Conservation (phyloP, 1,140 invertebrate species). For the Bombus pyrosoma region DNA sequence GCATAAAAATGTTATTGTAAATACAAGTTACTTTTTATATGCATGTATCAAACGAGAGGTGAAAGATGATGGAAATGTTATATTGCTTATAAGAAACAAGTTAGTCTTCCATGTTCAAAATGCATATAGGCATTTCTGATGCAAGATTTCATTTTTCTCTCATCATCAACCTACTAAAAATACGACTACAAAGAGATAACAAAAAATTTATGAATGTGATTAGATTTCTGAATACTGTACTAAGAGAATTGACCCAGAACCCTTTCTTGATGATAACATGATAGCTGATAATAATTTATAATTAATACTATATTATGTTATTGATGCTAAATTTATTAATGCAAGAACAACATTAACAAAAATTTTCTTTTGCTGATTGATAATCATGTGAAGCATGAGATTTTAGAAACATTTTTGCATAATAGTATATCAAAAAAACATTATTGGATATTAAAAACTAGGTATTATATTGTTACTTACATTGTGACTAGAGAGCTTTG, state of each 20-base stretch:
- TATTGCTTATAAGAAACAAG: background rate
- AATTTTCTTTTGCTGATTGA: too few species aligned
- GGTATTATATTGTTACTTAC: constrained; percentile 80
- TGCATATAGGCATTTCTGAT: constrained; percentile 55
- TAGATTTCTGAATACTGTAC: constrained; percentile 37
- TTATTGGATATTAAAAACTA: background rate
- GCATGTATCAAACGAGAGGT: background rate
- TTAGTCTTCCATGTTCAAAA: constrained; percentile 13
- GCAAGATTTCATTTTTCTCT: constrained; percentile 61
- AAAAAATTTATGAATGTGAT: constrained; percentile 52
- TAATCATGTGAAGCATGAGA: background rate
- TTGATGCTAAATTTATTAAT: background rate
- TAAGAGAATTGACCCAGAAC: constrained; percentile 46
- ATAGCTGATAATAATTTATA: constrained; percentile 36
- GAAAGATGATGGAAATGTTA: constrained; percentile 1
- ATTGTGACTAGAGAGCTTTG: constrained; percentile 85
- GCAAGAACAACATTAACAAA: background rate
- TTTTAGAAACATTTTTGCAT: constrained; percentile 1
- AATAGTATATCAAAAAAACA: background rate
- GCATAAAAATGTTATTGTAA: background rate
- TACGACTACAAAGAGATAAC: constrained; percentile 31
- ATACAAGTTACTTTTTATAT: background rate
- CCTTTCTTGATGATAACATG: constrained; percentile 46
- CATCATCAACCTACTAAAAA: constrained; percentile 47
- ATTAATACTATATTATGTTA: constrained; percentile 28